phyloP scores from a whole-genome alignment of 2,113 vertebrate species.

The Ptilorrhoa leucosticta region DNA sequence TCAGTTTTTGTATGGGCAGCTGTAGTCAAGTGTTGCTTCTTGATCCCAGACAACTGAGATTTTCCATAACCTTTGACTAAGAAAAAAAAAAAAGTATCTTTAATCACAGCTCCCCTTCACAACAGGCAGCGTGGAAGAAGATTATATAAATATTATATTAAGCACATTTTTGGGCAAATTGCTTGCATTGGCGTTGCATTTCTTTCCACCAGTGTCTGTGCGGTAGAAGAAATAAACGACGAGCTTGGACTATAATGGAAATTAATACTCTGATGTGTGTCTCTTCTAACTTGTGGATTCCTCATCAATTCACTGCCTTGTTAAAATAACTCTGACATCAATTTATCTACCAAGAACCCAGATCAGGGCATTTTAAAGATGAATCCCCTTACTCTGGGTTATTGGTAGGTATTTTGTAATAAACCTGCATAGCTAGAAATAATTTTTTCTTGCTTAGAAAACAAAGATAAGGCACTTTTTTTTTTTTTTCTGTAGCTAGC shows the following conservation, averaged over 20 bases:
- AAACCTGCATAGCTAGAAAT: not conserved
- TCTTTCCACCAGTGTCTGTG: not conserved
- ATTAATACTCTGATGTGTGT: not conserved
- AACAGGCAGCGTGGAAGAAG: not conserved
- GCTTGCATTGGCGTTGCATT: not conserved
- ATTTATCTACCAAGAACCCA: not conserved
- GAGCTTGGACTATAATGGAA: not conserved
- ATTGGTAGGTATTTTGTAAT: not conserved
- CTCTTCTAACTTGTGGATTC: not conserved
- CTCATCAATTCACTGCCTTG: not conserved
- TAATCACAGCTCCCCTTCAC: not conserved
- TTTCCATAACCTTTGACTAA: slow-evolving; percentile 28
- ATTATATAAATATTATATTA: slow-evolving; percentile 13
- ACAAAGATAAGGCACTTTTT: not conserved
- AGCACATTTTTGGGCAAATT: not conserved
- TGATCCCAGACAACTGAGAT: not conserved
- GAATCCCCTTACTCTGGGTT: not conserved
- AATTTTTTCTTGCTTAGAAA: not conserved
- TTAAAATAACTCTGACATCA: not conserved
- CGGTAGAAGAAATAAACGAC: not conserved
- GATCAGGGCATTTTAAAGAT: not conserved
- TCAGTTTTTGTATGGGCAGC: not conserved
- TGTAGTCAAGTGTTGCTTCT: slow-evolving; percentile 19
- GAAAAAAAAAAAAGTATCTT: not conserved
- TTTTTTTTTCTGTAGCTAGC: too few species aligned